Base-by-base conservation (phyloP, 2,113 vertebrate species). In the Cephalopterus ornatus region DNA sequence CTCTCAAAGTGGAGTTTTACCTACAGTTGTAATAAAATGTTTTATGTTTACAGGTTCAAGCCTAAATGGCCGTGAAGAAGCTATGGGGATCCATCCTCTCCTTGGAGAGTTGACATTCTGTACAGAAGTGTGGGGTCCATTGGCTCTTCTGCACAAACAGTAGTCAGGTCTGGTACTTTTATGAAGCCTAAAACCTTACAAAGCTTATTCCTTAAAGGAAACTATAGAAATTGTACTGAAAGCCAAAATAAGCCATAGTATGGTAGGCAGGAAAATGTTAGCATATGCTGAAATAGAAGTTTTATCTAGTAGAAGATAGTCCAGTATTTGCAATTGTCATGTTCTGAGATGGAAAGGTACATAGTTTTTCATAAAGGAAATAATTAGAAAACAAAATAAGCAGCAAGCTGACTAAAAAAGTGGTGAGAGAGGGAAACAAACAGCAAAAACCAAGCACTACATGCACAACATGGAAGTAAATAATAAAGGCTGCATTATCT, bases 331-430 rank as follows among this genome's bases (percentile, higher is more conserved):
- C 41, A 65, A 41, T 5, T 73, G n/a, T 67, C 2, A 5, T 58
- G 39, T 41, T 63, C 73, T 52, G 37, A 33, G 53, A 88, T 6
- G 9, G 30, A 86, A 77, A 90, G 18, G 44, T 50, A 80, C 23
- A 23, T 46, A 85, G 46, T 86, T 80, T 80, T 88, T 90, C 63
- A 66, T 42, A 58, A 27, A 14, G 41, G 32, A 94, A 85, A 85
- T 76, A 65, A 94, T 73, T 83, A 62, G 55, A 93, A 92, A 88
- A 27, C 63, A 93, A 92, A 93, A 88, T 71, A 97, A 90, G 90
- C 30, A 90, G 28, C 23, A 58, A 74, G 39, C 26, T 85, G 33
- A 93, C 92, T 96, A 2, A 58, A 84, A 77, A 76, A 56, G 35
- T 30, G 11, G 9, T 1, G 5, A 68, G 49, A 68, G 58, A 79